Evolutionary conservation across 2,888 invertebrate genomes (phyloP).

Genomic region (Zaprionus obscuricornis): DNA sequence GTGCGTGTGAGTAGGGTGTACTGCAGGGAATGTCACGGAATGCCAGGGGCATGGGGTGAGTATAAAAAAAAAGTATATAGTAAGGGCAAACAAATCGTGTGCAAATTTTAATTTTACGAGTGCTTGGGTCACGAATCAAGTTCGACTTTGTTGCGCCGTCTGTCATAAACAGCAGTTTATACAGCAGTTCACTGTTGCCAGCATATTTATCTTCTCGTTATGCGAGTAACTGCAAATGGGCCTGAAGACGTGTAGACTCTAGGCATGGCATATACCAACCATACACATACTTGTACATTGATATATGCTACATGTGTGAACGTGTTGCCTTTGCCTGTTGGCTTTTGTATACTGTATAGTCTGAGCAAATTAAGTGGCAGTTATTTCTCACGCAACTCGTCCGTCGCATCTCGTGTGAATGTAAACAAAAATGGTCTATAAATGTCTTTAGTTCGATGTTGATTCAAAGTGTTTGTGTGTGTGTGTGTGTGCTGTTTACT

Average conservation of each 20-base stretch:
- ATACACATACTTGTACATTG: too few relatives aligned
- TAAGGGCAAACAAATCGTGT: slow-evolving; percentile 66
- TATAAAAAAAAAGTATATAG: slow-evolving; percentile 1
- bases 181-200: slow-evolving; percentile 26
- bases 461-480: slow-evolving; percentile 6
- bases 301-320: too few relatives aligned
- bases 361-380: slow-evolving; percentile 71
- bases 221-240: slow-evolving; percentile 21
- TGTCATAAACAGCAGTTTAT: slow-evolving; percentile 67
- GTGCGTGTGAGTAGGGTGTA: too few relatives aligned
- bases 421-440: slow-evolving; percentile 70
- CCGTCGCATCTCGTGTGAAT: slow-evolving; percentile 35
- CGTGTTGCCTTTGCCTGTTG: too few relatives aligned
- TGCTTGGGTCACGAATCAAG: slow-evolving; percentile 45
- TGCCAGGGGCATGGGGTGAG: not conserved
- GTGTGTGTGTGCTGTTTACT: slow-evolving; percentile 4
- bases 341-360: slow-evolving; percentile 2
- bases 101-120: slow-evolving; percentile 74
- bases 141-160: slow-evolving; percentile 51
- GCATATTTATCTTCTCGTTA: slow-evolving; percentile 69
- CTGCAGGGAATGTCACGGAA: too few relatives aligned
- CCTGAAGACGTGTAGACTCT: not conserved
- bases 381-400: slow-evolving; percentile 77
- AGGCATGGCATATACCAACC: too few relatives aligned
- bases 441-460: slow-evolving; percentile 65